A percentile compares a stretch with the other conserved stretches of the same genome.
These are phyloP conservation scores for Clunio marinus DNA, from an alignment of 2,888 invertebrate genomes.

Conservation along the genomic window DNA sequence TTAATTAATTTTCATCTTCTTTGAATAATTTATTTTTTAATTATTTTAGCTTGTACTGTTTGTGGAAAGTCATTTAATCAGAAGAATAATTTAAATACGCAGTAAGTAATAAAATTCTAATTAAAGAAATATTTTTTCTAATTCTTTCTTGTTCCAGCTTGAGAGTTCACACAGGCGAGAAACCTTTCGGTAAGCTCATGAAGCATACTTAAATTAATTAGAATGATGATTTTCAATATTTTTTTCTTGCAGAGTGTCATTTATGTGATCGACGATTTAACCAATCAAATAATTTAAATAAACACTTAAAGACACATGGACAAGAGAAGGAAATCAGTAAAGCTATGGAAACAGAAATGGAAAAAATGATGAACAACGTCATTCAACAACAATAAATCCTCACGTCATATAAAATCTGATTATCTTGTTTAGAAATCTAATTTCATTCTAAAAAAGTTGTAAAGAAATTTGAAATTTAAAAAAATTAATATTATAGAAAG, in stretches of 20 bases:
- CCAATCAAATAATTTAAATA: conserved; percentile 30
- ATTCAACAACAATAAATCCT: conserved; percentile 27
- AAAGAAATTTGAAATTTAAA: no score
- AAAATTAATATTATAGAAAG: no score
- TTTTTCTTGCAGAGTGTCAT: conserved; percentile 24
- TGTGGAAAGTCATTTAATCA: conserved; percentile 36
- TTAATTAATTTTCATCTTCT: neutral
- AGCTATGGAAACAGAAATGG: conserved; percentile 36
- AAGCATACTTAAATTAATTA: neutral
- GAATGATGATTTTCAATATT: neutral
- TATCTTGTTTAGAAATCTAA: no score
- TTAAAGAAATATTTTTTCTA: neutral
- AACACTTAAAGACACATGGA: conserved; percentile 35
- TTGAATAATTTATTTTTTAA: neutral
- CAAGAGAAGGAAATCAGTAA: conserved; percentile 33
- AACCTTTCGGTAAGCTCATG: neutral
- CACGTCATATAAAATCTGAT: no score
- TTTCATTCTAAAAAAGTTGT: no score
- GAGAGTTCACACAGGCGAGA: conserved; percentile 36
- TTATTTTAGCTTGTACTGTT: neutral
- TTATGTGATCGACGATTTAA: conserved; percentile 33
- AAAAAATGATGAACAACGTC: conserved; percentile 33
- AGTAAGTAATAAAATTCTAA: neutral
- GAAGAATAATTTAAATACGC: conserved; percentile 26
- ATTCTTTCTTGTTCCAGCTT: neutral